Base-by-base conservation (phyloP, 1,140 invertebrate species). In the Mactra quadrangularis region DNA sequence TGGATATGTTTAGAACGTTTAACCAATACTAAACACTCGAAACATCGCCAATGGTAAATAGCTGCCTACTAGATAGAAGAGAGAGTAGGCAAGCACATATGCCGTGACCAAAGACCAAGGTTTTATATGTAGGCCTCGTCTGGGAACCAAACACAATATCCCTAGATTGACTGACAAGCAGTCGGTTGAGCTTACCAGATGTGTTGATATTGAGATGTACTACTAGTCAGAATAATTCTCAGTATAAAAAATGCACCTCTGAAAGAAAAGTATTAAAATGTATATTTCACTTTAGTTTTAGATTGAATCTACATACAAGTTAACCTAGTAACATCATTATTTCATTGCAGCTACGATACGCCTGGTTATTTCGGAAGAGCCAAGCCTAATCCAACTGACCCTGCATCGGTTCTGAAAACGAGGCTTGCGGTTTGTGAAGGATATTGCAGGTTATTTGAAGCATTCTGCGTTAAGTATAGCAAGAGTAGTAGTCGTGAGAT, bases 351-450 rank as follows among this genome's bases (percentile, higher is more conserved):
- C 29, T 81, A 71, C 29, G 77, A 81, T 27, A 81, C 77, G 25
- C 45, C 64, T 22, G 66, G 53, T 15, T 81, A 71, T 31, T 81
- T 81, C 38, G 64, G 64, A 29, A 50, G 77, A n/a, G 62, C 77
- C 0, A 33, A 27, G 7, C 52, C 53, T 25, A 22, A 57, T 9
- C 55, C 52, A 4, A 81, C 53, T 7, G 77, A 81, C n/a, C 64
- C 66, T 6, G 50, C 27, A 3, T 57, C 64, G 15, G 77, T 81
- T 15, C 41, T 81, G 33, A 55, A 47, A 25, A 68, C 62, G 17
- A 33, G 77, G 13, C 52, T 81, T 1, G 68, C 77, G 3, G 55
- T 71, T 13, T 81, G 77, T 70, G 77, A 81, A 25, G 77, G 77
- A 1, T 81, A 81, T 29, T 59, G 60, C 19, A 11, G 33, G n/a